These are phyloP conservation scores for Gnathonemus longibarbis DNA, from an alignment of 2,113 vertebrate genomes.

Conservation along the genomic window DNA sequence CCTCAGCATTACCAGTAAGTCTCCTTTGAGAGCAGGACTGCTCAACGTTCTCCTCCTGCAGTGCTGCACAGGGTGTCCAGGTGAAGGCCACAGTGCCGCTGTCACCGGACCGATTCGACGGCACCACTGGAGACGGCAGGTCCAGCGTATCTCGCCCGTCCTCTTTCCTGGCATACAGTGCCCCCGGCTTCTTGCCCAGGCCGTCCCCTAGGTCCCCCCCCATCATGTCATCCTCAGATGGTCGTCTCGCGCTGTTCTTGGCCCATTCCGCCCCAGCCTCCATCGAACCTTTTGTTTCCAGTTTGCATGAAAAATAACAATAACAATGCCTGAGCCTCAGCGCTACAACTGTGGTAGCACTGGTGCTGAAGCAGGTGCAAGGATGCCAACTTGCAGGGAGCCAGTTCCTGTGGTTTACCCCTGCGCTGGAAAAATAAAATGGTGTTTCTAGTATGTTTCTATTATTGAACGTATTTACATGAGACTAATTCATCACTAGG, in stretches of 20 bases:
- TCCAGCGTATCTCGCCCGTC: constrained; percentile 14
- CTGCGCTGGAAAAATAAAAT: background rate
- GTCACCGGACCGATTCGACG: constrained; percentile 34
- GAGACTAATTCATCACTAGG: background rate
- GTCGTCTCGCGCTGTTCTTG: constrained; percentile 32
- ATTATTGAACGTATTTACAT: background rate
- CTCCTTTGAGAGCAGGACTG: constrained; percentile 1
- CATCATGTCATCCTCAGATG: constrained; percentile 71
- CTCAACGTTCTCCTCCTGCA: constrained; percentile 25
- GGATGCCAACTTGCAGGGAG: background rate
- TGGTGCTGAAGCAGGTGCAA: background rate
- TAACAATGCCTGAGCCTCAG: background rate
- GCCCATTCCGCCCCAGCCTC: constrained; percentile 29
- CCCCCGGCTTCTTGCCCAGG: constrained; percentile 50
- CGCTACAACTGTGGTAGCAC: background rate
- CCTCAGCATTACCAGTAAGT: constrained; percentile 51
- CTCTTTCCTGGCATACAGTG: constrained; percentile 30
- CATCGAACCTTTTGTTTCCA: constrained; percentile 30
- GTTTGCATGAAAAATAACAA: background rate
- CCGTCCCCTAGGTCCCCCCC: constrained; percentile 80
- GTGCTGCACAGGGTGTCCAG: constrained; percentile 32
- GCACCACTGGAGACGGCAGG: background rate
- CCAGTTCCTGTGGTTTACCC: background rate
- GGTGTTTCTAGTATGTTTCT: background rate
- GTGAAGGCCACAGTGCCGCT: constrained; percentile 31